A percentile compares a stretch with the other conserved stretches of the same genome.
Conservation (phyloP, 2,888 invertebrate genomes). For the Synanthedon andrenaeformis region DNA sequence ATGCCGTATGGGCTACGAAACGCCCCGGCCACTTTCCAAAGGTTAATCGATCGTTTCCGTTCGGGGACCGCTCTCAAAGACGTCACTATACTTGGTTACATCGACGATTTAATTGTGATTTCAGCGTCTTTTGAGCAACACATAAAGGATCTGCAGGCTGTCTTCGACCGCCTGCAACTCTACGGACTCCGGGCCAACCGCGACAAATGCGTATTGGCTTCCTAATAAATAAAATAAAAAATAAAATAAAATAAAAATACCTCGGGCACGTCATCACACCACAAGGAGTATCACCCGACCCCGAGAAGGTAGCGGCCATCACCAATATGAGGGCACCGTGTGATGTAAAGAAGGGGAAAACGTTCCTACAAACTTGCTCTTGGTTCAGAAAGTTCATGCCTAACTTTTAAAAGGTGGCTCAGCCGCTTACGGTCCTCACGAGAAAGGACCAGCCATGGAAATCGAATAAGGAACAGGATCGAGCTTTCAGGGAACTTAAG, state of each 20-base stretch:
- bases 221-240: too few relatives aligned
- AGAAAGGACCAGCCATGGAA: slow-evolving; percentile 11
- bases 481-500: not conserved
- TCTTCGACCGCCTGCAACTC: slow-evolving; percentile 14
- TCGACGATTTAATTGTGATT: slow-evolving; percentile 20
- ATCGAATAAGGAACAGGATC: slow-evolving; percentile 3
- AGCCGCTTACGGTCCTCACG: slow-evolving; percentile 11
- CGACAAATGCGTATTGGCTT: slow-evolving; percentile 12
- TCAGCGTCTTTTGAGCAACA: slow-evolving; percentile 16
- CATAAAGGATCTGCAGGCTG: slow-evolving; percentile 15
- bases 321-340: not conserved
- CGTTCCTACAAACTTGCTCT: slow-evolving; percentile 13
- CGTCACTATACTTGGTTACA: slow-evolving; percentile 13
- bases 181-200: slow-evolving; percentile 13
- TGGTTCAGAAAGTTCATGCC: slow-evolving; percentile 22
- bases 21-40: too few relatives aligned
- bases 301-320: slow-evolving; percentile 19
- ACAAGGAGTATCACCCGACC: slow-evolving; percentile 16
- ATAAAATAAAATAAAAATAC: too few relatives aligned
- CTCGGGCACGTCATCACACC: slow-evolving; percentile 20
- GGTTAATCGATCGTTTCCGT: not conserved
- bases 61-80: slow-evolving; percentile 8
- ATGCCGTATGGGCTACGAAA: too few relatives aligned
- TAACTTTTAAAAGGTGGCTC: slow-evolving; percentile 9
- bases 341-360: slow-evolving; percentile 5